phyloP scores from a whole-genome alignment of 2,797 vertebrate species.

The Discoglossus pictus region DNA sequence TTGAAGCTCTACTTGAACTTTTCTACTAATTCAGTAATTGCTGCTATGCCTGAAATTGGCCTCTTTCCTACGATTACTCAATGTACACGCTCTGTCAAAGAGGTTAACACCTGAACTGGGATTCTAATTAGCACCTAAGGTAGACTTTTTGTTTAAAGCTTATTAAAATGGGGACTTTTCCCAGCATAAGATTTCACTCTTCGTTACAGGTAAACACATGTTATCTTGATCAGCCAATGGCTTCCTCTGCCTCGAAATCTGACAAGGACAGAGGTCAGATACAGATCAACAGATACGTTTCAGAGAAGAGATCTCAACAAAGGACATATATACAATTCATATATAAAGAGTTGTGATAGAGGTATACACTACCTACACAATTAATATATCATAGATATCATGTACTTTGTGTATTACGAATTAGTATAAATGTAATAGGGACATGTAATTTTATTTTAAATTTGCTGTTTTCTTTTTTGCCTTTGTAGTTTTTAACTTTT shows the following conservation, averaged over 20 bases:
- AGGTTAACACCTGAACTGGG: constrained; percentile 82
- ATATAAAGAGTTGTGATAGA: constrained; percentile 9
- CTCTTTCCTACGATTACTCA: constrained; percentile 79
- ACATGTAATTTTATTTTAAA: too few relatives aligned
- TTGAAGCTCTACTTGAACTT: constrained; percentile 90
- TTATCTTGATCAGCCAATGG: constrained; percentile 43
- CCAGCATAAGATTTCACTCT: constrained; percentile 70
- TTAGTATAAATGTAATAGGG: too few relatives aligned
- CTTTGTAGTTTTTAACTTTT: too few relatives aligned
- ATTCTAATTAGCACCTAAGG: constrained; percentile 80
- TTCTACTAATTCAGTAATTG: constrained; percentile 97
- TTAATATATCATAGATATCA: too few relatives aligned
- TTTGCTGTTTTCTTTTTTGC: too few relatives aligned
- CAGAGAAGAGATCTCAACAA: neutral
- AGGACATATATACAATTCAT: constrained; percentile 12
- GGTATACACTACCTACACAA: too few relatives aligned
- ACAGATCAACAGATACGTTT: constrained; percentile 15
- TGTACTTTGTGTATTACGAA: too few relatives aligned
- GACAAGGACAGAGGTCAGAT: constrained; percentile 42
- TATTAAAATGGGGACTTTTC: constrained; percentile 68
- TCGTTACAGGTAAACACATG: constrained; percentile 48
- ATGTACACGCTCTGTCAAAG: constrained; percentile 72
- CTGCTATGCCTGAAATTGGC: constrained; percentile 81
- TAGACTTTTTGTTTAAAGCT: constrained; percentile 75
- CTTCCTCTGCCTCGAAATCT: constrained; percentile 53